Evolutionary conservation across 30 jellyfish, hydroid and myxozoan species (phyloP), one percentile per base, ranked within the genome.

Genomic region (Turritopsis rubra): DNA sequence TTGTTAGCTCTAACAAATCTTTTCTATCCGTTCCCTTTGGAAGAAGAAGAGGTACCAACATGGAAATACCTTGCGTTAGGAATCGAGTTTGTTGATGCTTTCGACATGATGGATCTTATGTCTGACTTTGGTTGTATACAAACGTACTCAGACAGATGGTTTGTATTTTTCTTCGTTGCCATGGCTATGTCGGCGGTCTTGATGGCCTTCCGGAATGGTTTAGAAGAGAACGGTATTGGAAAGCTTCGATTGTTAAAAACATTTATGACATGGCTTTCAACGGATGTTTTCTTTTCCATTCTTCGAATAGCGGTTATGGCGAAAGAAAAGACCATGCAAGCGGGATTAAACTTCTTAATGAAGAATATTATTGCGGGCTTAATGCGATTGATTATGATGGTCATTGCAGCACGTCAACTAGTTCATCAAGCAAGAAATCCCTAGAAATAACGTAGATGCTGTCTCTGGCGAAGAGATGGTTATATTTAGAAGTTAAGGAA

Each of bases 31-130:
- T 68, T 68, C 30, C 77, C 77, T 1, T 5, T 41, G 60, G 60
- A 41, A 3, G 30, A 68, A 0, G 22, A 23, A 23, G 31, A 68
- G 9, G 28, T 9, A 16, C 9, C 9, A 19, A 68, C 31, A 8
- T 23, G 77, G 31, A 22, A 68, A 16, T 27, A n/a, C 31, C 19
- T n/a, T 7, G 77, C 21, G 16, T n/a, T 68, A n/a, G 77, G 77
- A 9, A 68, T 68, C 30, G 77, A 68, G 19, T 68, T 68, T 68
- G 31, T 68, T n/a, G 30, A 68, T 68, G 77, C 77, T 23, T 68
- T 68, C 30, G 77, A 68, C 19, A 68, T 68, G 28, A 68, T 68
- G 77, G 77, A 68, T 19, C 77, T 68, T 27, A 27, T 68, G 9
- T 23, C 77, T 7, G 77, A 68, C 19, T 7, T 68, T 68, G 77